Evolutionary conservation across 2,888 invertebrate species (phyloP).

Genomic region (Mycogona germanica): DNA sequence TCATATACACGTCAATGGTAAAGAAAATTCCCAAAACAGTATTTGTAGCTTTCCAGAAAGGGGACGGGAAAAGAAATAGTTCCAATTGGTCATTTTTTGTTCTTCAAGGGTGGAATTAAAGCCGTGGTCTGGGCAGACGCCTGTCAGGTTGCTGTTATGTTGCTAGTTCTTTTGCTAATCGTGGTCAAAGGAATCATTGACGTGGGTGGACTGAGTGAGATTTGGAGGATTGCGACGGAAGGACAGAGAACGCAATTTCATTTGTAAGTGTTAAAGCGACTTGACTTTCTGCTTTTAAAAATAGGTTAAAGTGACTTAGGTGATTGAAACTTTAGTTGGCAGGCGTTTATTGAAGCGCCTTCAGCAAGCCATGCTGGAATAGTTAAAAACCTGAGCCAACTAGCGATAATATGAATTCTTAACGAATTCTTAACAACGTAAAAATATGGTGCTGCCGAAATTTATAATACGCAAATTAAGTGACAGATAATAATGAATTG

Average conservation of each 20-base stretch:
- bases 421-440: too few relatives aligned
- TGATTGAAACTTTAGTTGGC: too few relatives aligned
- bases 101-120: slow-evolving; percentile 23
- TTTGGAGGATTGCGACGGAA: background rate
- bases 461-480: background rate
- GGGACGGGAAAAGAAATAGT: background rate
- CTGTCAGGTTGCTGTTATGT: slow-evolving; percentile 21
- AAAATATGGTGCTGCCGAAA: too few relatives aligned
- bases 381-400: too few relatives aligned
- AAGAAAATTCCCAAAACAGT: background rate
- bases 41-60: background rate
- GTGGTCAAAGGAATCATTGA: background rate
- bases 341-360: too few relatives aligned
- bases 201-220: slow-evolving; percentile 1
- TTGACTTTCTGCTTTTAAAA: too few relatives aligned
- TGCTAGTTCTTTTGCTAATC: slow-evolving; percentile 21
- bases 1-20: slow-evolving; percentile 11
- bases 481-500: background rate
- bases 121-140: slow-evolving; percentile 24
- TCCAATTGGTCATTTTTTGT: background rate
- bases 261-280: background rate
- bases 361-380: too few relatives aligned
- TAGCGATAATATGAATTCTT: too few relatives aligned
- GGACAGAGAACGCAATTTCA: background rate
- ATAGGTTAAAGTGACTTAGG: too few relatives aligned